phyloP scores from a whole-genome alignment of 2,113 vertebrate species.

The Nyctibius bracteatus region DNA sequence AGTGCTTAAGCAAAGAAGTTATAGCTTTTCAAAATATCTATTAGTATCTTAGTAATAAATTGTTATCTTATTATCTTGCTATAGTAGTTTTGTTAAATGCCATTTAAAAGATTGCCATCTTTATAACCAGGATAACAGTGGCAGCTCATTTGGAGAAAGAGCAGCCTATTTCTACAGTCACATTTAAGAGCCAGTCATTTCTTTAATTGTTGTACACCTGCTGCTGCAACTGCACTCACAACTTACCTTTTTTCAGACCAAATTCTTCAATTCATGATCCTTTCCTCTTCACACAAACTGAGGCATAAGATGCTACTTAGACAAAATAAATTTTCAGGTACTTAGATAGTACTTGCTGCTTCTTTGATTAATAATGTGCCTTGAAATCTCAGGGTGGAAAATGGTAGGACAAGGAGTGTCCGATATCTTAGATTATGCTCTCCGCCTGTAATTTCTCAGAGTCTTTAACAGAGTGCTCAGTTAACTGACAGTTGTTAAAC shows the following conservation, averaged over 20 bases:
- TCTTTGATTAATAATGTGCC: background rate
- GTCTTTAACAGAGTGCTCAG: background rate
- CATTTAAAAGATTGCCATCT: background rate
- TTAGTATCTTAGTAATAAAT: background rate
- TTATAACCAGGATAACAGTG: background rate
- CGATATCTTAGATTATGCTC: background rate
- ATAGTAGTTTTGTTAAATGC: background rate
- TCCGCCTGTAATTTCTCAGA: background rate
- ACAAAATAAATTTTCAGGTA: background rate
- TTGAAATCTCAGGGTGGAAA: background rate
- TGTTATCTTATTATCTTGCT: background rate
- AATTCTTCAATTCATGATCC: background rate
- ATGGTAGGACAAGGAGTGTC: background rate
- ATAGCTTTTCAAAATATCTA: slow-evolving; percentile 37
- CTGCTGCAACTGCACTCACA: background rate
- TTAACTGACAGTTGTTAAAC: background rate
- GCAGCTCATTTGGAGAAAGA: background rate
- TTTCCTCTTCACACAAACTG: background rate
- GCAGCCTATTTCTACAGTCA: background rate
- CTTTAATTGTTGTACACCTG: background rate
- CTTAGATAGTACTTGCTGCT: background rate
- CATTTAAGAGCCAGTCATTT: background rate
- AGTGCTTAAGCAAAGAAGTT: slow-evolving; percentile 14
- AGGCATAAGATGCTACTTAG: background rate
- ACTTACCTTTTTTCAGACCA: background rate